Evolutionary conservation across 1,140 invertebrate species (phyloP), one percentile per base, ranked within the genome.

Genomic region (Temnothorax curvispinosus): DNA sequence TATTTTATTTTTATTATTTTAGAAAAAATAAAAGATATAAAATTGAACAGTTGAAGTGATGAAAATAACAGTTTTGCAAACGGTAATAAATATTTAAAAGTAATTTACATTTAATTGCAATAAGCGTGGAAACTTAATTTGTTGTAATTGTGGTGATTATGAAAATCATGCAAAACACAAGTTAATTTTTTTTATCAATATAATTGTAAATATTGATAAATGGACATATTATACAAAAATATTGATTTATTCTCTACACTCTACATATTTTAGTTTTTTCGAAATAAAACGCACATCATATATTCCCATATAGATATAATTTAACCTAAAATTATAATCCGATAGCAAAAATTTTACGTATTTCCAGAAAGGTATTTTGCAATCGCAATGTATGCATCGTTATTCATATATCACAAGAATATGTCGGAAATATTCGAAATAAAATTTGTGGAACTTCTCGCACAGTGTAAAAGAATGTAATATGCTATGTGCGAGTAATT

Each of bases 391-490:
- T 47, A 5, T 35, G 6, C 21, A 3, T n/a, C 9, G n/a, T 15
- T 47, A 56, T 50, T 9, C 58, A 65, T 78, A 50, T 50, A 50
- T 78, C 27, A 65, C 11, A 67, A 47, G 21, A 77, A 78, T 78
- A 21, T 35, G 11, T 65, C 21, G 38, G 32, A 80, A 50, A 52
- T 27, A 15, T 50, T 67, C 2, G 35, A 41, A 27, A 69, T 27
- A 52, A 81, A 71, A 41, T 69, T 69, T 21, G 6, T 69, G n/a
- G 9, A 52, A 54, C 2, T 27, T 47, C 21, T 69, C 13, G 9
- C 2, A 0, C 47, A 15, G 44, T 67, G 52, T 38, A 50, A 58
- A 62, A 77, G 65, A 80, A 11, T 52, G 2, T 27, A 41, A 38
- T 52, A 38, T 7, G 35, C n/a, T 47, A 41, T 71, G 0, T 3